phyloP scores from a whole-genome alignment of 1,140 invertebrate species.

The Riptortus pedestris region DNA sequence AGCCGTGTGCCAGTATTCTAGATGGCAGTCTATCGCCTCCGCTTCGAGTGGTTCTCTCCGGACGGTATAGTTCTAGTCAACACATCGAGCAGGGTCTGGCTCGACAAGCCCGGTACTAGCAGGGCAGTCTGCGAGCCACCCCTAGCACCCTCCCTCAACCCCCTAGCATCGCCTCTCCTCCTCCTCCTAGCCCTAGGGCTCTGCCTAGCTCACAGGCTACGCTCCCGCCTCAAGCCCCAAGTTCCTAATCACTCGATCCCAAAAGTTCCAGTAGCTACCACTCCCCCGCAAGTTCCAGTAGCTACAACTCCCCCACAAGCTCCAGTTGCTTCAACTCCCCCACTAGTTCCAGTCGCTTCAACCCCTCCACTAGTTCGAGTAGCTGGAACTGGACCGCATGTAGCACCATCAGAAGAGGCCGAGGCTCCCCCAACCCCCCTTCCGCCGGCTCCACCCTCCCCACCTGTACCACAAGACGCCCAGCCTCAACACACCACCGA shows the following conservation, averaged over 20 bases:
- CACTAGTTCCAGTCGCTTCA: too few relatives aligned
- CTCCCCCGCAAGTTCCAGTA: neutral
- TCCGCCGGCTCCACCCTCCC: too few relatives aligned
- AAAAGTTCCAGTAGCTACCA: neutral
- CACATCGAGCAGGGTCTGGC: constrained; percentile 26
- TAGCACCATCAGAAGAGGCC: too few relatives aligned
- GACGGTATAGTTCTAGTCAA: constrained; percentile 26
- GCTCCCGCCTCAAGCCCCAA: neutral
- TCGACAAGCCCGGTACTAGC: constrained; percentile 23
- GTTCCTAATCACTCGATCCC: neutral
- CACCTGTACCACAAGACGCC: too few relatives aligned
- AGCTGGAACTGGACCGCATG: too few relatives aligned
- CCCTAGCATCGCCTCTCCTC: neutral
- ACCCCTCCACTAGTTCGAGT: too few relatives aligned
- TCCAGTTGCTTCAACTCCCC: neutral
- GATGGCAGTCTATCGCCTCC: constrained; percentile 14
- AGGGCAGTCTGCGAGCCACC: constrained; percentile 28
- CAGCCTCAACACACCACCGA: neutral
- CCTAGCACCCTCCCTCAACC: neutral
- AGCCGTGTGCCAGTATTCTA: neutral
- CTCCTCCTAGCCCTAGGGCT: neutral
- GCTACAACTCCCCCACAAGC: neutral
- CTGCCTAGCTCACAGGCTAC: neutral
- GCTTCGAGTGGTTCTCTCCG: constrained; percentile 27
- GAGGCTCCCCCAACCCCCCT: too few relatives aligned